Evolutionary conservation across 2,888 invertebrate genomes (phyloP).

Genomic region (Itoplectis maculator): DNA sequence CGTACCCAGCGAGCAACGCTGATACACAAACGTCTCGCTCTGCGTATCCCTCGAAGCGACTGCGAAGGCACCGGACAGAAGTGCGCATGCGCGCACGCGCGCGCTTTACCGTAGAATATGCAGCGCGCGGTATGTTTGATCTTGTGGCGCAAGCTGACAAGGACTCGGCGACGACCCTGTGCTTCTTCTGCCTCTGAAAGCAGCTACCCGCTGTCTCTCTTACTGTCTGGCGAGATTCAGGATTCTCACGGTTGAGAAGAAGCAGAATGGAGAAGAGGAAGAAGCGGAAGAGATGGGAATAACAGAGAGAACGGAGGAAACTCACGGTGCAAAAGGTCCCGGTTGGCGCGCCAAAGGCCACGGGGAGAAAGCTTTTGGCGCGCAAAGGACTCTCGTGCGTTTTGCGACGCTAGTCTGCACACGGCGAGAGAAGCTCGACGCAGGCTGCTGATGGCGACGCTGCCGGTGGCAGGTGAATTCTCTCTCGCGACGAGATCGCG

Average conservation of each 20-base stretch:
- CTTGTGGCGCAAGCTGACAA: slow-evolving; percentile 52
- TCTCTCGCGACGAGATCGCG: slow-evolving; percentile 22
- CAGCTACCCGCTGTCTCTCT: neutral
- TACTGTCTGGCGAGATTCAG: no score
- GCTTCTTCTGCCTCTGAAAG: slow-evolving; percentile 48
- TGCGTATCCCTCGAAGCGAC: neutral
- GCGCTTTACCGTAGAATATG: slow-evolving; percentile 11
- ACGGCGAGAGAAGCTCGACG: slow-evolving; percentile 31
- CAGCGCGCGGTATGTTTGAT: slow-evolving; percentile 48
- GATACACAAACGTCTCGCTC: neutral
- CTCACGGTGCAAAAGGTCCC: slow-evolving; percentile 37
- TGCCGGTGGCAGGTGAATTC: slow-evolving; percentile 55
- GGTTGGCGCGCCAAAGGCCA: slow-evolving; percentile 56
- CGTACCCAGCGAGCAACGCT: slow-evolving; percentile 6
- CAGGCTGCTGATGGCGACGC: neutral
- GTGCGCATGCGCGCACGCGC: neutral
- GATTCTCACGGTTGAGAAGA: slow-evolving; percentile 27
- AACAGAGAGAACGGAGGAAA: neutral
- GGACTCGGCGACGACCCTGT: slow-evolving; percentile 42
- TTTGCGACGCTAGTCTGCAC: neutral
- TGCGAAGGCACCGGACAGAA: no score
- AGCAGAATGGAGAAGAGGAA: slow-evolving; percentile 32
- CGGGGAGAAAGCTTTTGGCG: slow-evolving; percentile 34
- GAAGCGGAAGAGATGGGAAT: slow-evolving; percentile 15
- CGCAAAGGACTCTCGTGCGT: slow-evolving; percentile 29